Conservation (phyloP, 1,140 invertebrate species). For the Dreissena polymorpha region DNA sequence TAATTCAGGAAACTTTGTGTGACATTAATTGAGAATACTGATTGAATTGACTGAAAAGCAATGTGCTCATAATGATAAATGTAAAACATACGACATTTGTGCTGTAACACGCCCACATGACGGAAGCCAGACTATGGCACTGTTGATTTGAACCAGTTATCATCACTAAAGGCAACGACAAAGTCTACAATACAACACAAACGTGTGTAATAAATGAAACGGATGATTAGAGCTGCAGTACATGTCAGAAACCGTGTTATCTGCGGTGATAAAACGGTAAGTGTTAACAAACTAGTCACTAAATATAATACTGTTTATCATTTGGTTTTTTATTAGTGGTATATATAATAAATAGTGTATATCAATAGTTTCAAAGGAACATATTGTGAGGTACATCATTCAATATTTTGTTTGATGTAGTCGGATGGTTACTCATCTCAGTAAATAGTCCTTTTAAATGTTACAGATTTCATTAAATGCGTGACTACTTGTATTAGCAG, state of each 20-base stretch:
- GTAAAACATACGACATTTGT: slow-evolving; percentile 44
- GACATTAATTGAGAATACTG: background rate
- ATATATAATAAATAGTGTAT: background rate
- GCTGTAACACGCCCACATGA: slow-evolving; percentile 57
- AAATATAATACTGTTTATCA: background rate
- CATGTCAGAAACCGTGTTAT: background rate
- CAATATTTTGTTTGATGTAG: too few species aligned
- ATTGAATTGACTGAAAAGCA: background rate
- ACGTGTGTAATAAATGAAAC: too few species aligned
- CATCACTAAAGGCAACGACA: slow-evolving; percentile 52
- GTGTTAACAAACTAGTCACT: background rate
- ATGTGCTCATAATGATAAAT: background rate
- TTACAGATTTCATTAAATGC: too few species aligned
- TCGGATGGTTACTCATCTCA: too few species aligned
- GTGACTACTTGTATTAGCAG: too few species aligned
- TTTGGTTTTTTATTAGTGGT: background rate
- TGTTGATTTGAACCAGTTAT: slow-evolving; percentile 56
- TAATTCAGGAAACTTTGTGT: too few species aligned
- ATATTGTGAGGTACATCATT: too few species aligned
- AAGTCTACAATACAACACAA: slow-evolving; percentile 45
- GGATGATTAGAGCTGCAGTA: too few species aligned
- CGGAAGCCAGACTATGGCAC: slow-evolving; percentile 43
- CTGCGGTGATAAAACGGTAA: background rate
- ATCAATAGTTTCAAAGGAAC: background rate
- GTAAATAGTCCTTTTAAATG: too few species aligned